Base-by-base conservation (phyloP, 2,888 invertebrate genomes). In the Eustalomyia histrio region DNA sequence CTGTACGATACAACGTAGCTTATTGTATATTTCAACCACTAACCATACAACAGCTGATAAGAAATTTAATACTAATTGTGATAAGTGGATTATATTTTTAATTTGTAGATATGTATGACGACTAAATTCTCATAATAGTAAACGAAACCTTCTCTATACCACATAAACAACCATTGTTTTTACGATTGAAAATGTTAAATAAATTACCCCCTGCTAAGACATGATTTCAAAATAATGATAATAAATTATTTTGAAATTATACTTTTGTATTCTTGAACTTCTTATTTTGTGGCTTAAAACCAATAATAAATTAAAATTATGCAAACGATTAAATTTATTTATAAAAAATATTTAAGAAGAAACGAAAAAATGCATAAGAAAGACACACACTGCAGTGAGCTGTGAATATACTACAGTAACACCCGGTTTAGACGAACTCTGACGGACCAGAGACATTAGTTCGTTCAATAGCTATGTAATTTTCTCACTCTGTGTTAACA, bases 1-100 rank as follows among this genome's bases (percentile, higher is more conserved):
- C 93, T 6, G 7, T 18, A 50, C 35, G 17, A n/a, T 24, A 18
- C 9, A 24, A 0, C 8, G 0, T 12, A n/a, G 7, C 12, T 53
- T 47, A 47, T 14, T 21, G 2, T 12, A 24, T 24, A 63, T 50
- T 47, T 63, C 2, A 5, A 47, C 63, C 12, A 24, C n/a, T 58
- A 33, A 14, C 18, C 14, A 43, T 21, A 21, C 7, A 43, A 14
- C 4, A 43, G 21, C 33, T 63, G 55, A 63, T 72, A 72, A 71
- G 39, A 18, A 29, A 64, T 9, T 5, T 4, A 17, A 16, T 14
- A 50, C 52, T 60, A 35, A 60, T 60, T 58, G 14, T 10, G 35
- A 33, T 33, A 33, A n/a, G n/a, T 47, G n/a, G 43, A 5, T n/a
- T n/a, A 7, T n/a, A 2, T 47, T 47, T n/a, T 14, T 2, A 47